Percentiles rank a stretch among this genome's conserved stretches.
Conservation (phyloP, 2,888 invertebrate genomes). For the Penaeus monodon region DNA sequence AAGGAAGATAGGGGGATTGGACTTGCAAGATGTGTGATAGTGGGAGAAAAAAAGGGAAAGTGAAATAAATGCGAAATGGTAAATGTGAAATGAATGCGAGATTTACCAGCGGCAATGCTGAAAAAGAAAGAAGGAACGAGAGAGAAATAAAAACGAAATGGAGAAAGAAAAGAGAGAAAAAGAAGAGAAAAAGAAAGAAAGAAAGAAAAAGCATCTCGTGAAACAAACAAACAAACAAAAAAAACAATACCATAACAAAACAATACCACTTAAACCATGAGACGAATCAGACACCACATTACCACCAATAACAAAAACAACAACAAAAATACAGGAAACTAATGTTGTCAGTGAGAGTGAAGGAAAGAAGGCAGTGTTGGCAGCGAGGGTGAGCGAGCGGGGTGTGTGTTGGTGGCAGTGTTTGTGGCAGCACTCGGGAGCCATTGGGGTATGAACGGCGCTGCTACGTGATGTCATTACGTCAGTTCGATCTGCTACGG, state of each 20-base stretch:
- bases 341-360: not conserved
- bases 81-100: not conserved
- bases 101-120: not conserved
- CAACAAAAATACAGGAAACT: not conserved
- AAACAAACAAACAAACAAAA: not conserved
- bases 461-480: conserved; percentile 59
- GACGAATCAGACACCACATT: not conserved
- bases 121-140: conserved; percentile 1
- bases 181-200: not conserved
- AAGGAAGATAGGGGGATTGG: too few species aligned
- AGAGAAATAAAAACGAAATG: not conserved
- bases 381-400: not conserved
- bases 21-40: too few species aligned
- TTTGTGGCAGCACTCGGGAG: conserved; percentile 25
- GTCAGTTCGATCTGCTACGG: conserved; percentile 36
- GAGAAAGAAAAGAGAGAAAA: not conserved
- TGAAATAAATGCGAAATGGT: too few species aligned
- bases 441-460: conserved; percentile 51
- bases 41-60: too few species aligned
- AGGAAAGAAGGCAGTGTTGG: not conserved
- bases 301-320: not conserved
- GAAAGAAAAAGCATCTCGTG: not conserved
- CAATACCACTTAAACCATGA: too few species aligned
- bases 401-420: not conserved
- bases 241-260: not conserved